Evolutionary conservation across 2,797 vertebrate species (phyloP).

Genomic region (Alosa sapidissima): DNA sequence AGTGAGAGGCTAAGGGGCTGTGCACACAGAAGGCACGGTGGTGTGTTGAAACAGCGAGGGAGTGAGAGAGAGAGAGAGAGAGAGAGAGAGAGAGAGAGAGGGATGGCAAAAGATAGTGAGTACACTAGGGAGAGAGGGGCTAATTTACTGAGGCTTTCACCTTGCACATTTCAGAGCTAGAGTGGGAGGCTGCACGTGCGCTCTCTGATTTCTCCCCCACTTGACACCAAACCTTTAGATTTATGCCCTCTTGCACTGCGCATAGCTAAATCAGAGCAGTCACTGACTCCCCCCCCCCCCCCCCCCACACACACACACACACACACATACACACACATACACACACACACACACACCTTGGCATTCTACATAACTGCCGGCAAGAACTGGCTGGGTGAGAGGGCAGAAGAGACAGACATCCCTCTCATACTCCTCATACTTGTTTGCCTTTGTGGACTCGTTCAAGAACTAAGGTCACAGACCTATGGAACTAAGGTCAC

Average conservation of each 20-base stretch:
- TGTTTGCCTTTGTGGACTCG: background rate
- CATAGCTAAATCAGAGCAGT: conserved; percentile 8
- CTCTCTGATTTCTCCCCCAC: conserved; percentile 4
- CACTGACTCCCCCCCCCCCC: background rate
- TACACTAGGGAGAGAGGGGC: background rate
- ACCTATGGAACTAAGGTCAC: background rate
- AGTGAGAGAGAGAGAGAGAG: conserved; percentile 20
- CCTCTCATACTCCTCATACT: background rate
- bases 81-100: background rate
- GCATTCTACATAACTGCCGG: background rate
- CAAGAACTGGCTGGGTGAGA: background rate
- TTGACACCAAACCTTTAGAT: conserved; percentile 1
- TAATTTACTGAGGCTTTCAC: conserved; percentile 17
- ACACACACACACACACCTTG: background rate
- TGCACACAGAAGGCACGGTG: conserved; percentile 4
- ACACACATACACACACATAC: background rate
- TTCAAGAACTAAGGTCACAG: background rate
- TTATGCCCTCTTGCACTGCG: background rate
- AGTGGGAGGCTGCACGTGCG: background rate
- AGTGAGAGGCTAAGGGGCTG: conserved; percentile 43
- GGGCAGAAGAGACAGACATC: background rate
- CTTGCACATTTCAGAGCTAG: conserved; percentile 5
- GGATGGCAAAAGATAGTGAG: background rate
- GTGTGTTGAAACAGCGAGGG: conserved; percentile 43
- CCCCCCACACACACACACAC: too few relatives aligned